phyloP scores from a whole-genome alignment of 2,888 invertebrate species.

The Entomobrya proxima region DNA sequence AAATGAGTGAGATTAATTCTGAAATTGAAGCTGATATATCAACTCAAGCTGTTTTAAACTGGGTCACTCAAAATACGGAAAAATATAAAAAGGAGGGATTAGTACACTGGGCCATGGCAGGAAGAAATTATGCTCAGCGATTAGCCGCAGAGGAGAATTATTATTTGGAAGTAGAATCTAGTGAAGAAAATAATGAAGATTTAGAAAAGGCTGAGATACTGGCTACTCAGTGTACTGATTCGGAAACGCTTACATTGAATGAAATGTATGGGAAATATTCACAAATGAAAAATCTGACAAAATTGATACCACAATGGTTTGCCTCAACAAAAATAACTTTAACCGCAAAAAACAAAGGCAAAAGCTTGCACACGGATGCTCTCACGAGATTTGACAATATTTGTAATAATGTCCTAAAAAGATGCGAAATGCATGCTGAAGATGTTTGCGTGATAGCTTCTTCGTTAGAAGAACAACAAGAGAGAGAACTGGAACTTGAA shows the following conservation, averaged over 20 bases:
- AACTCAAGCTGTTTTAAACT: background rate
- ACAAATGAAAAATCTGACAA: background rate
- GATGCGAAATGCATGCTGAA: background rate
- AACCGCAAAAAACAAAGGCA: background rate
- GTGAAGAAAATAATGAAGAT: background rate
- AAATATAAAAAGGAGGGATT: conserved; percentile 44
- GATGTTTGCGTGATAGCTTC: no score
- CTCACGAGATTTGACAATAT: background rate
- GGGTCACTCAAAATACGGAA: conserved; percentile 47
- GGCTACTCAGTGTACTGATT: conserved; percentile 25
- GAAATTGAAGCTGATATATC: no score
- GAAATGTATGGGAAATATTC: conserved; percentile 38
- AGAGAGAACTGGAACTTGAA: conserved; percentile 34
- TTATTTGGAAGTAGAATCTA: background rate
- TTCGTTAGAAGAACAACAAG: conserved; percentile 53
- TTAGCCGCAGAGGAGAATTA: conserved; percentile 21
- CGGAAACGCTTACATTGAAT: conserved; percentile 43
- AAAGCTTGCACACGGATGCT: background rate
- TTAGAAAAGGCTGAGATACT: background rate
- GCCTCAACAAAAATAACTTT: background rate
- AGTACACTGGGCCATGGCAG: conserved; percentile 26
- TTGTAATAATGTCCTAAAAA: conserved; percentile 9
- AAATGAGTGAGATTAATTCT: conserved; percentile 19
- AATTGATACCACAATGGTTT: conserved; percentile 41
- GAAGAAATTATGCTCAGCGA: conserved; percentile 34